These are phyloP conservation scores for Meloe dianella DNA, from an alignment of 2,888 invertebrate species.

Conservation along the genomic window DNA sequence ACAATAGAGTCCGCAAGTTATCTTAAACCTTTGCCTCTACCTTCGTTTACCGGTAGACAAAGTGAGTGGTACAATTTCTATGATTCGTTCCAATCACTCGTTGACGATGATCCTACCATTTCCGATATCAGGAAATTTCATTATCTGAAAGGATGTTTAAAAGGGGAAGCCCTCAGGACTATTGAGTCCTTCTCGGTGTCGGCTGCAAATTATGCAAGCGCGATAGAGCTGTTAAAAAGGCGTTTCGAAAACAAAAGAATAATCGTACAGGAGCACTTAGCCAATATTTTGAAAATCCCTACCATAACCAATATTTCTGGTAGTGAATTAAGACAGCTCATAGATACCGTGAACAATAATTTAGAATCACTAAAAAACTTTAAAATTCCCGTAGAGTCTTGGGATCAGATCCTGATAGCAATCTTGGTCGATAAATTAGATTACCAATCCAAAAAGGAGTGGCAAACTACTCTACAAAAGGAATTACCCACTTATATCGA, in stretches of 20 bases:
- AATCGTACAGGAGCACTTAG: conserved; percentile 32
- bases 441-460: conserved; percentile 24
- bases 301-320: conserved; percentile 21
- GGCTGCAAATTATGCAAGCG: conserved; percentile 32
- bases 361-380: conserved; percentile 28
- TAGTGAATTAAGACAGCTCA: conserved; percentile 22
- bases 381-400: conserved; percentile 23
- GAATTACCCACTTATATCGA: conserved; percentile 22
- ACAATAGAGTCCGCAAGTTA: not conserved
- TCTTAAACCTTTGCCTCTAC: not conserved
- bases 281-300: conserved; percentile 28
- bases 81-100: conserved; percentile 31
- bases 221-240: conserved; percentile 29
- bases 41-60: not conserved
- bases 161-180: conserved; percentile 30
- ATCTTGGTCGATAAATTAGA: conserved; percentile 32
- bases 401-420: conserved; percentile 30
- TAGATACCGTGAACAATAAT: conserved; percentile 21
- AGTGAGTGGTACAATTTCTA: conserved; percentile 24
- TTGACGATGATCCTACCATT: conserved; percentile 27
- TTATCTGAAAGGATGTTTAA: conserved; percentile 29
- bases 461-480: conserved; percentile 22
- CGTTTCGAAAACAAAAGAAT: conserved; percentile 33
- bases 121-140: conserved; percentile 30
- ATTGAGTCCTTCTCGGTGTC: conserved; percentile 32